Conservation (phyloP, 2,888 invertebrate genomes). For the Carpatolechia fugitivella region DNA sequence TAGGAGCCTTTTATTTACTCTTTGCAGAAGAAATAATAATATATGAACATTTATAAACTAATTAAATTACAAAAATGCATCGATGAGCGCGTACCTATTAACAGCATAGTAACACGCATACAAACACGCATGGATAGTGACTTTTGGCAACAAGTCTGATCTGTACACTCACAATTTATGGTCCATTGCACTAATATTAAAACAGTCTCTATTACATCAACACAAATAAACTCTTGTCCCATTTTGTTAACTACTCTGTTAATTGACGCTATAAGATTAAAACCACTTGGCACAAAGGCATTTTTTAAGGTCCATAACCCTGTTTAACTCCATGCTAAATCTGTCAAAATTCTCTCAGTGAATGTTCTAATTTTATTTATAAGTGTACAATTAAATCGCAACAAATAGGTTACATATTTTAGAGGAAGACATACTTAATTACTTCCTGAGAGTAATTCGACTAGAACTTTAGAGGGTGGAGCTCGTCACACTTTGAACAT, state of each 20-base stretch:
- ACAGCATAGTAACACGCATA: constrained; percentile 26
- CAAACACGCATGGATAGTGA: constrained; percentile 42
- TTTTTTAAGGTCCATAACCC: constrained; percentile 74
- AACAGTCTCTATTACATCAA: constrained; percentile 63
- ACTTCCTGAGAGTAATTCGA: constrained; percentile 71
- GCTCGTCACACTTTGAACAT: constrained; percentile 41
- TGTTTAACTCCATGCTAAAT: constrained; percentile 67
- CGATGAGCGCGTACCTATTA: constrained; percentile 44
- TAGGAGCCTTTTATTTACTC: constrained; percentile 46
- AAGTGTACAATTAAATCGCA: constrained; percentile 25
- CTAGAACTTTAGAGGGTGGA: constrained; percentile 68
- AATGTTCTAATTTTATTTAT: constrained; percentile 34
- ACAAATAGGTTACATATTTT: constrained; percentile 35
- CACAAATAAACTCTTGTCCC: constrained; percentile 65
- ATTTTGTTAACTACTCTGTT: constrained; percentile 66
- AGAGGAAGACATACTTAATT: constrained; percentile 61
- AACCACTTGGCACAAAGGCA: constrained; percentile 80
- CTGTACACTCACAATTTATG: constrained; percentile 46
- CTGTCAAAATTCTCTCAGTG: constrained; percentile 73
- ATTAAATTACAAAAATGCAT: constrained; percentile 76
- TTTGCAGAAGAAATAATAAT: constrained; percentile 56
- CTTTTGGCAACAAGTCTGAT: constrained; percentile 59
- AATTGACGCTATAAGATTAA: constrained; percentile 75
- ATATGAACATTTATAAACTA: constrained; percentile 46
- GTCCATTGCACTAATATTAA: constrained; percentile 71